These are phyloP conservation scores for Pyrocoelia pectoralis DNA, from an alignment of 2,888 invertebrate species.

Conservation along the genomic window DNA sequence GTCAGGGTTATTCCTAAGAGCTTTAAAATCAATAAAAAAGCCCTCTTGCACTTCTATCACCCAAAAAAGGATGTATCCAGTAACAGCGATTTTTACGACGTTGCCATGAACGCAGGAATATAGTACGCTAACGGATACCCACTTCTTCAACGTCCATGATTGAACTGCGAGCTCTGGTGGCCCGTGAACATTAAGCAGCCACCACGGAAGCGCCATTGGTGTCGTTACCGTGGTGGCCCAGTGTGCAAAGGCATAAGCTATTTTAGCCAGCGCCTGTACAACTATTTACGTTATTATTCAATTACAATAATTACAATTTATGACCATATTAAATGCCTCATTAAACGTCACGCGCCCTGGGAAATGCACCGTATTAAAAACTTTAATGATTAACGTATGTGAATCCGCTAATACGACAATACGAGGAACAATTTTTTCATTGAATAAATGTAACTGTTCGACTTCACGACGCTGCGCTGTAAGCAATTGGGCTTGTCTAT, in stretches of 20 bases:
- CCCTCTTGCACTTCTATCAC: not conserved
- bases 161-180: not conserved
- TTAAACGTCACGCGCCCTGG: too few species aligned
- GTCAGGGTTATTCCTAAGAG: not conserved
- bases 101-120: not conserved
- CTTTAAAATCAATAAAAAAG: not conserved
- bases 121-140: not conserved
- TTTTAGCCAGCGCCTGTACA: too few species aligned
- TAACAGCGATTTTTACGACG: not conserved
- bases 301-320: too few species aligned
- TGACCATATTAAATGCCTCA: too few species aligned
- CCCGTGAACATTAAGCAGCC: not conserved
- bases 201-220: not conserved
- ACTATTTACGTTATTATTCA: too few species aligned
- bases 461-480: too few species aligned
- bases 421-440: too few species aligned
- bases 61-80: not conserved
- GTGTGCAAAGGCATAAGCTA: not conserved
- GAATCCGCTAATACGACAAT: too few species aligned
- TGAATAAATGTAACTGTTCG: too few species aligned
- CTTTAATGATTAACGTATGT: too few species aligned
- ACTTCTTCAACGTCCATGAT: not conserved
- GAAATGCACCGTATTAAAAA: too few species aligned
- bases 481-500: too few species aligned
- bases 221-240: not conserved